Evolutionary conservation across 2,888 invertebrate genomes (phyloP).

Genomic region (Lasioglossum lativentre): DNA sequence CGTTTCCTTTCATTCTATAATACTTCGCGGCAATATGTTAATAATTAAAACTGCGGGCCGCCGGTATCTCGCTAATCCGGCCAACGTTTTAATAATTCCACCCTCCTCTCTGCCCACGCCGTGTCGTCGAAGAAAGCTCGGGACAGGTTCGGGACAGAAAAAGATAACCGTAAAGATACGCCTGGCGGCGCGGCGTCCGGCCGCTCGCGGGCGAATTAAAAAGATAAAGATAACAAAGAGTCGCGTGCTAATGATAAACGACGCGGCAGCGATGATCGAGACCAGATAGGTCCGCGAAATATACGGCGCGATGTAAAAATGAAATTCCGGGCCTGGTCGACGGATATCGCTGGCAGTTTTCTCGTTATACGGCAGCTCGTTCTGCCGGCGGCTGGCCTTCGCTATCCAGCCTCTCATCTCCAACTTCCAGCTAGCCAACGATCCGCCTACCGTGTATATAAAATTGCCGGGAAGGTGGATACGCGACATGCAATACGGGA

Average conservation of each 20-base stretch:
- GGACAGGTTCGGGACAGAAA: not conserved
- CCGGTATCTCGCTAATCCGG: not conserved
- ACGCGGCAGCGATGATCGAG: conserved; percentile 57
- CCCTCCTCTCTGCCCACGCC: not conserved
- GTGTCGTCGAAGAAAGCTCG: not conserved
- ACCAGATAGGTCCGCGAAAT: conserved; percentile 65
- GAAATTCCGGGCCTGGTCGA: conserved; percentile 54
- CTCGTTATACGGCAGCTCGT: conserved; percentile 56
- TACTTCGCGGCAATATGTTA: conserved; percentile 19
- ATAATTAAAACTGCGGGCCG: conserved; percentile 3
- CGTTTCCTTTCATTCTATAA: not conserved
- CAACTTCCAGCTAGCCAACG: conserved; percentile 45
- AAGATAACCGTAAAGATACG: conserved; percentile 33
- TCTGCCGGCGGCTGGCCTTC: conserved; percentile 26
- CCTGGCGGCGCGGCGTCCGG: not conserved
- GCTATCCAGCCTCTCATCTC: conserved; percentile 67
- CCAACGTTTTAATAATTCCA: conserved; percentile 26
- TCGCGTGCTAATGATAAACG: conserved; percentile 68
- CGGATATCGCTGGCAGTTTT: conserved; percentile 57
- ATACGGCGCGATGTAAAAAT: conserved; percentile 62
- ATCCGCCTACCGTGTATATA: conserved; percentile 63
- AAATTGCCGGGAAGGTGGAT: conserved; percentile 62
- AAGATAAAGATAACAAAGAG: conserved; percentile 63
- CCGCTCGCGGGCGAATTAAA: conserved; percentile 56
- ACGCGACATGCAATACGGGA: conserved; percentile 55